Conservation (phyloP, 64 coral and sea anemone species). For the Anthopleura sola region DNA sequence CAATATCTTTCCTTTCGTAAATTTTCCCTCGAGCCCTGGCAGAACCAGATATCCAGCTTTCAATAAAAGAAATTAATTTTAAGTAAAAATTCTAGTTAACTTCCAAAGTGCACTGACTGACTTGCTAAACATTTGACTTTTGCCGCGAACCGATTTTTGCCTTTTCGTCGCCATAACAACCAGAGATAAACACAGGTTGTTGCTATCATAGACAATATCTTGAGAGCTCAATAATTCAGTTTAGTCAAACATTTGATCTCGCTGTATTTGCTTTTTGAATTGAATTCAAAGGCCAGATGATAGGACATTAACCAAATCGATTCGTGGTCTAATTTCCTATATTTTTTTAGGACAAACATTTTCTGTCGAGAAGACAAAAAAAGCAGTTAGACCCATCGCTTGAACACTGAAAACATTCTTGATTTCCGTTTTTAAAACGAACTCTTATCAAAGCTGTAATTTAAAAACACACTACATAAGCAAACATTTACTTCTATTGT, state of each 20-base stretch:
- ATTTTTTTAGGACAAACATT: background rate
- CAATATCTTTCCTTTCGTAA: background rate
- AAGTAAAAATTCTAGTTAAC: background rate
- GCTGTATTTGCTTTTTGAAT: background rate
- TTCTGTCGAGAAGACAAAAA: background rate
- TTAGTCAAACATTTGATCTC: background rate
- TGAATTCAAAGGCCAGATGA: background rate
- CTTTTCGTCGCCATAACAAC: background rate
- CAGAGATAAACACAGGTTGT: background rate
- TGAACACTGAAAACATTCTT: background rate
- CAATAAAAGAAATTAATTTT: background rate
- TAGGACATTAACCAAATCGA: background rate
- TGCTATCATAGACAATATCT: background rate
- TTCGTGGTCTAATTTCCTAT: background rate
- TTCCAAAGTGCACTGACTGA: background rate
- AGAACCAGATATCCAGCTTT: background rate
- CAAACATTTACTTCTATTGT: too few species aligned
- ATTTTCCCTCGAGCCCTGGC: background rate
- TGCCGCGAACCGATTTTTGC: background rate
- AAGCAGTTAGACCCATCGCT: background rate
- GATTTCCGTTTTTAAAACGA: too few species aligned
- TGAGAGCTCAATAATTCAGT: background rate
- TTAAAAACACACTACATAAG: too few species aligned
- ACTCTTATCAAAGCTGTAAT: too few species aligned
- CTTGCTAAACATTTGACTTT: background rate